A percentile compares a stretch with the other conserved stretches of the same genome.
phyloP scores from a whole-genome alignment of 2,888 invertebrate species.

The Xylota sylvarum region DNA sequence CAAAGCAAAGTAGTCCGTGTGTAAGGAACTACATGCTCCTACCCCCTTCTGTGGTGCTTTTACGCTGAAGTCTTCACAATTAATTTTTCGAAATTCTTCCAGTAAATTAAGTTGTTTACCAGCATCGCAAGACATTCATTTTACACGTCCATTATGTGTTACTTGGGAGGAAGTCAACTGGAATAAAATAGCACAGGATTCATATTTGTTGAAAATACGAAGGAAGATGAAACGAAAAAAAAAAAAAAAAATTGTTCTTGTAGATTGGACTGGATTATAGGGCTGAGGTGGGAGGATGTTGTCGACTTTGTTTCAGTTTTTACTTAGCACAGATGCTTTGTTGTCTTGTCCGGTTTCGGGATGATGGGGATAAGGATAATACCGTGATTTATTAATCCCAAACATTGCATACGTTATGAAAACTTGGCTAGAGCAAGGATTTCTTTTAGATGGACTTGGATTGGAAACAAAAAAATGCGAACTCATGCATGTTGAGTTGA shows the following conservation, averaged over 20 bases:
- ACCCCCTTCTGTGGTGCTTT: neutral
- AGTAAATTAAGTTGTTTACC: conserved; percentile 71
- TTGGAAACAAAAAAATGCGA: neutral
- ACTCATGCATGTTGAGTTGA: no score
- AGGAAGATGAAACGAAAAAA: neutral
- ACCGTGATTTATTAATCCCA: conserved; percentile 30
- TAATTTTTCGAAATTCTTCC: conserved; percentile 62
- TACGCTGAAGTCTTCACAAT: conserved; percentile 33
- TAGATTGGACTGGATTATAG: conserved; percentile 43
- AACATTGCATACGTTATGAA: neutral
- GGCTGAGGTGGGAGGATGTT: neutral
- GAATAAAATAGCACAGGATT: conserved; percentile 40
- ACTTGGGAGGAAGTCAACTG: conserved; percentile 46
- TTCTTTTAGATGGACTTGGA: neutral
- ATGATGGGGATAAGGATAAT: conserved; percentile 54
- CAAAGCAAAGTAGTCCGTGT: conserved; percentile 49
- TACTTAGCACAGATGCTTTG: conserved; percentile 35
- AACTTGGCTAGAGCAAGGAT: neutral
- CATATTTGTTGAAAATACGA: conserved; percentile 17
- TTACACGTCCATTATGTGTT: conserved; percentile 53
- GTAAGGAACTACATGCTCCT: conserved; percentile 21
- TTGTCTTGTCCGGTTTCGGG: conserved; percentile 17
- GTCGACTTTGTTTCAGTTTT: conserved; percentile 35
- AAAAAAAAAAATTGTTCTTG: conserved; percentile 1
- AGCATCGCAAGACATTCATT: conserved; percentile 57